phyloP scores from a whole-genome alignment of 2,797 vertebrate species.

The Aplochiton taeniatus region DNA sequence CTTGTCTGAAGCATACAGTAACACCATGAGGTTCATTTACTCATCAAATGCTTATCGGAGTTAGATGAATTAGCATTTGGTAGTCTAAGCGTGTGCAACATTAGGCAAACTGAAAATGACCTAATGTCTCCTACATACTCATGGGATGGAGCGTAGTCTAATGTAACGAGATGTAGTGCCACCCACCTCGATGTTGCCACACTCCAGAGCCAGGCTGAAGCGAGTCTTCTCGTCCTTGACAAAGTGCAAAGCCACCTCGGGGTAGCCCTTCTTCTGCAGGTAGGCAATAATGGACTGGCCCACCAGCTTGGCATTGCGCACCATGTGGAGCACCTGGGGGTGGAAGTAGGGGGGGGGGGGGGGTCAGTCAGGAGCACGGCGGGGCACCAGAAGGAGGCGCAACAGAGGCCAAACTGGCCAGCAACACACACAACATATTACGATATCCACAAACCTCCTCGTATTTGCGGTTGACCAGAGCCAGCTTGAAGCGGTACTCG shows the following conservation, averaged over 20 bases:
- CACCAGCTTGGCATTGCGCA: slow-evolving; percentile 93
- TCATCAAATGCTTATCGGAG: no score
- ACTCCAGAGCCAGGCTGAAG: slow-evolving; percentile 94
- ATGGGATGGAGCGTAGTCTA: not conserved
- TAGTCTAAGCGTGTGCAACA: no score
- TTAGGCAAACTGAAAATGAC: no score
- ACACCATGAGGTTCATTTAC: no score
- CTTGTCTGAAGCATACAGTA: no score
- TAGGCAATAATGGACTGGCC: slow-evolving; percentile 99
- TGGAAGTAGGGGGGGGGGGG: not conserved
- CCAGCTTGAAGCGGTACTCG: slow-evolving; percentile 95
- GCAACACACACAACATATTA: not conserved
- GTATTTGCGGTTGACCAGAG: slow-evolving; percentile 94
- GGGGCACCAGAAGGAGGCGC: not conserved
- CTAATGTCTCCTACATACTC: no score
- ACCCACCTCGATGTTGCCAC: slow-evolving; percentile 93
- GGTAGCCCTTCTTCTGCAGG: slow-evolving; percentile 97
- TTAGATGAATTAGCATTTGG: no score
- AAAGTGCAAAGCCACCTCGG: slow-evolving; percentile 95
- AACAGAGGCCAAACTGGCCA: not conserved
- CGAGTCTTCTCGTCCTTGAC: slow-evolving; percentile 97
- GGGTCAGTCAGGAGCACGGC: slow-evolving; percentile 1
- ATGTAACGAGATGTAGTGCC: no score
- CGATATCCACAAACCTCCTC: slow-evolving; percentile 81
- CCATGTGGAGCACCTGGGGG: slow-evolving; percentile 95